A percentile compares a stretch with the other conserved stretches of the same genome.
These are phyloP conservation scores for Cochlearius cochlearius DNA, from an alignment of 2,113 vertebrate genomes.

Conservation along the genomic window DNA sequence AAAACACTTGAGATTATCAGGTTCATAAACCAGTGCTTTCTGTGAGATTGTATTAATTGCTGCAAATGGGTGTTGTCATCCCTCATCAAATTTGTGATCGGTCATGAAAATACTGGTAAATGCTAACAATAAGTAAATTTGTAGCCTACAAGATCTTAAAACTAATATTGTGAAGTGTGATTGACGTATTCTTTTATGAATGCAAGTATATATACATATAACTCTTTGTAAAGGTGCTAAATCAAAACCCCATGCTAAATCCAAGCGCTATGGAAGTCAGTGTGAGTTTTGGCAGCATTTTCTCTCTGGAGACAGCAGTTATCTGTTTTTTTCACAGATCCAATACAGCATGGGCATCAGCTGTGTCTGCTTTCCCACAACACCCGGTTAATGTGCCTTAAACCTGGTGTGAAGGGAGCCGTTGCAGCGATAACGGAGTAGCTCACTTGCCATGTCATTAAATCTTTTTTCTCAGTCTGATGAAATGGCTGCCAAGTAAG, in stretches of 20 bases:
- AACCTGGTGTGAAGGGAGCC: background rate
- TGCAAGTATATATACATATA: background rate
- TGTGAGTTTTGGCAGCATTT: background rate
- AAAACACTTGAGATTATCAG: slow-evolving; percentile 10
- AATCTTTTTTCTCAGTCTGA: background rate
- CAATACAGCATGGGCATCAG: background rate
- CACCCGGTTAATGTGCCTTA: background rate
- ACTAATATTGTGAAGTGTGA: background rate
- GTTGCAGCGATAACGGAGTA: background rate
- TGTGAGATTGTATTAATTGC: slow-evolving; percentile 13
- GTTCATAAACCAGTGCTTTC: background rate
- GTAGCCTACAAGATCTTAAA: background rate
- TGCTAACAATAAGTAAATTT: background rate
- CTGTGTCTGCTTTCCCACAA: background rate
- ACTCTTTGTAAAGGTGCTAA: background rate
- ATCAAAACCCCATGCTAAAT: background rate
- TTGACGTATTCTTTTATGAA: background rate
- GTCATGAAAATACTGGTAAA: background rate
- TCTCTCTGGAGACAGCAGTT: background rate
- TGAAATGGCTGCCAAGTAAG: background rate
- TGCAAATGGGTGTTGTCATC: slow-evolving; percentile 1
- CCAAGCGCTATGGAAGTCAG: background rate
- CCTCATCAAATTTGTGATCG: background rate
- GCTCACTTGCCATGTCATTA: background rate
- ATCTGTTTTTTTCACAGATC: background rate